Evolutionary conservation across 2,888 invertebrate species (phyloP), one percentile per base, ranked within the genome.

Genomic region (Watsonalla binaria): DNA sequence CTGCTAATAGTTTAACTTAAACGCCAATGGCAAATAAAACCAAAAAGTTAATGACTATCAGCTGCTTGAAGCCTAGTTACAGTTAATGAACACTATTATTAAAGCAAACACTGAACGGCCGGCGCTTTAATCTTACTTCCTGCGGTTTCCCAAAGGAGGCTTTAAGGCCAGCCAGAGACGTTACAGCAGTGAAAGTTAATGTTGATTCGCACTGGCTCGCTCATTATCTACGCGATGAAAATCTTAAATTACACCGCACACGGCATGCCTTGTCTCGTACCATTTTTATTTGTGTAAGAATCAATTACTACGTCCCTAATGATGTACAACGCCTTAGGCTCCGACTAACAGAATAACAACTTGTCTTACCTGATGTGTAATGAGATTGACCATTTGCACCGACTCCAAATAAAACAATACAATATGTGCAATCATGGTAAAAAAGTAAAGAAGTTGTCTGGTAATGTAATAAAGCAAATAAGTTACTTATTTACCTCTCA

Each of bases 151-250:
- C 73, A 84, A 86, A 84, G 74, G 74, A 76, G 82, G 76, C 77
- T 86, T 86, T 85, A 82, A 88, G 86, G 85, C 83, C 85, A 84
- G 62, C 73, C 67, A 66, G 68, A 74, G 62, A 65, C 67, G 73
- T 66, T 72, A 73, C 66, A 77, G 59, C 70, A 88, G 89, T 86
- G 90, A 90, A 90, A 90, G 90, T 89, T 81, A 81, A 83, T 80
- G 80, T 74, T 74, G 78, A 82, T 84, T 86, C 78, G 81, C 78
- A 81, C 75, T 80, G 81, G 70, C 65, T 66, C 71, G 68, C 82
- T 85, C 84, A 87, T 85, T 85, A 84, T 78, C 76, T 76, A 62
- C 65, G 73, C 81, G 82, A 86, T 86, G 86, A 84, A 86, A 86
- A 86, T 86, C 80, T 83, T 75, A 86, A 87, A 89, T 88, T 85